Evolutionary conservation across 2,113 vertebrate genomes (phyloP), one percentile per base, ranked within the genome.

Genomic region (Lucifuga dentata): DNA sequence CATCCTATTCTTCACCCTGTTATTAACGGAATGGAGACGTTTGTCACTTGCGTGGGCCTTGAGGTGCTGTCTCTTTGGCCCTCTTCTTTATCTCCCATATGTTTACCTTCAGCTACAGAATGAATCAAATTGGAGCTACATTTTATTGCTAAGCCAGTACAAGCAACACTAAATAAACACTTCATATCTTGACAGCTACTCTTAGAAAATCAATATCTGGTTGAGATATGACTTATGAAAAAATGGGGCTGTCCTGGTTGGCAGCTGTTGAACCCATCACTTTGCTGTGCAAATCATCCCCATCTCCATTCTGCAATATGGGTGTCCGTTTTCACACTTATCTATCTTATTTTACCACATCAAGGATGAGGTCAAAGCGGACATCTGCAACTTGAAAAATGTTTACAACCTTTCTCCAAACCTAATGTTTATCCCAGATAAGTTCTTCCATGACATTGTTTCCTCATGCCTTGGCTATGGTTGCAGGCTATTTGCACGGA

Each of bases 361-460:
- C 11, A 11, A 35, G 33, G 5, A 35, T 8, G 2, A 11, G 33
- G 33, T 2, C 33, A 35, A 35, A 11, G 33, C 33, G 2, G 6
- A 35, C 2, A 0, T 40, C 3, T 46, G 13, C 26, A 51, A 23
- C 50, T 39, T 23, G 3, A 68, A 33, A 29, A 46, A 51, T 56
- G 61, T 83, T 71, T 57, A 52, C 33, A 35, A 39, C 33, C 20
- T 21, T 61, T 44, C 5, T 67, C 70, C 16, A 67, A 59, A 57
- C n/a, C 35, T 40, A 15, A 33, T 3, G 0, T 58, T 67, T 40
- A 32, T 55, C 61, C 32, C 32, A 32, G 10, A 55, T 10, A 15
- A 11, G 16, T 17, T 19, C 12, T 23, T 20, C 44, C 29, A 24
- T 36, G 58, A 15, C 12, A 13, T 55, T 23, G 29, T 72, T 52